Evolutionary conservation across 2,113 vertebrate genomes (phyloP).

Genomic region (Phylloscopus trochiloides): DNA sequence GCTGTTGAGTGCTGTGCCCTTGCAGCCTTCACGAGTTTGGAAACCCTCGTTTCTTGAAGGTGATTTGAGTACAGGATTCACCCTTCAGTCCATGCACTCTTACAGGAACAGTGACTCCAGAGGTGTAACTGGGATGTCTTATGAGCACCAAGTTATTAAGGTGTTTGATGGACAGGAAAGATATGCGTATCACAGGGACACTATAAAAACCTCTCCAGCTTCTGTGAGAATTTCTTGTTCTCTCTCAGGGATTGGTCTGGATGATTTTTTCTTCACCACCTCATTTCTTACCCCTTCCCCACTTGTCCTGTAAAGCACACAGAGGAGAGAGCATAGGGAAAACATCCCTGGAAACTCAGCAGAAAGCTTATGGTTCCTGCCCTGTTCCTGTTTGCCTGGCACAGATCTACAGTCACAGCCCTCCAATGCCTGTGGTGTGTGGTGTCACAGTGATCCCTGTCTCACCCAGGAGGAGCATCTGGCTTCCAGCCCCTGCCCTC

Average conservation of each 20-base stretch:
- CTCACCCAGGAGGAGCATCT: not conserved
- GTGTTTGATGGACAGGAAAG: not conserved
- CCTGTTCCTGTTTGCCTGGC: not conserved
- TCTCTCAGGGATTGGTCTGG: not conserved
- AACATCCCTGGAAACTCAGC: rapidly evolving
- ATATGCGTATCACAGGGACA: too few relatives aligned
- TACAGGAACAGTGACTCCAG: not conserved
- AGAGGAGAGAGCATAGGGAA: not conserved
- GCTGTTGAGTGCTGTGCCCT: not conserved
- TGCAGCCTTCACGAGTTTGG: not conserved
- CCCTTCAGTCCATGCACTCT: not conserved
- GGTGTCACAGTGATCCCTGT: not conserved
- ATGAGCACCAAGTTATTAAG: not conserved
- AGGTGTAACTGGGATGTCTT: not conserved
- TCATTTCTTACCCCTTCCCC: not conserved
- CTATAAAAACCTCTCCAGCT: not conserved
- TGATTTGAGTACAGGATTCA: not conserved
- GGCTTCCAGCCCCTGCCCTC: not conserved
- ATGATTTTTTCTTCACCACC: not conserved
- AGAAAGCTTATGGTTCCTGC: not conserved
- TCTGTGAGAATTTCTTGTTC: not conserved
- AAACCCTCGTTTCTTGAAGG: not conserved
- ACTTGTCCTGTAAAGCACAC: not conserved
- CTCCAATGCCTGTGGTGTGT: rapidly evolving
- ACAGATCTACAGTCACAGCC: rapidly evolving